These are phyloP conservation scores for Diloba caeruleocephala DNA, from an alignment of 2,888 invertebrate species.

Conservation along the genomic window DNA sequence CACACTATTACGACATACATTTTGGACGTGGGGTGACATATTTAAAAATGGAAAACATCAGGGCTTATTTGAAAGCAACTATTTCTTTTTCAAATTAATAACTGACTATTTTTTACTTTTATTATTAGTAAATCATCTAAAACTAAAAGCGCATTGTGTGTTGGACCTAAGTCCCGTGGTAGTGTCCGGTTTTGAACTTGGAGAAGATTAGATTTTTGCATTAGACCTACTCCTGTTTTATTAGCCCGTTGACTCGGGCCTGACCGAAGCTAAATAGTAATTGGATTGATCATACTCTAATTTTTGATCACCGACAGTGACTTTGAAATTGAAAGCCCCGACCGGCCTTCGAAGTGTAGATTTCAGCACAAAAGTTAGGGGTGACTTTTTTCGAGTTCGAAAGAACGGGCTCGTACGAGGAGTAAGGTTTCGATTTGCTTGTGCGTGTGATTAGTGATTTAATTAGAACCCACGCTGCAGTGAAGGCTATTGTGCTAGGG, in stretches of 20 bases:
- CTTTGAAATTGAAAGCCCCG: too few relatives aligned
- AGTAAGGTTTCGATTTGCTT: too few relatives aligned
- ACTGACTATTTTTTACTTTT: slow-evolving; percentile 17
- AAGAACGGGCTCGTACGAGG: too few relatives aligned
- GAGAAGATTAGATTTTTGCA: not conserved
- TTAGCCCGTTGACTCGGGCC: not conserved
- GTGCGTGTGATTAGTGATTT: too few relatives aligned
- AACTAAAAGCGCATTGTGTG: slow-evolving; percentile 44
- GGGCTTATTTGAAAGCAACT: slow-evolving; percentile 42
- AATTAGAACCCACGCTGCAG: too few relatives aligned
- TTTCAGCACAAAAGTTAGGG: too few relatives aligned
- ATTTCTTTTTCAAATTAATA: slow-evolving; percentile 24
- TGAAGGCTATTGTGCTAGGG: too few relatives aligned
- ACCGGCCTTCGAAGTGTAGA: too few relatives aligned
- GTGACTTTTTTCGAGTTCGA: too few relatives aligned
- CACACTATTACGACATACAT: slow-evolving; percentile 46
- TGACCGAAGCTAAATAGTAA: not conserved
- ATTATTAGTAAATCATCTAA: slow-evolving; percentile 33
- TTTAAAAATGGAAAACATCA: slow-evolving; percentile 21
- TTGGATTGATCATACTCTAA: too few relatives aligned
- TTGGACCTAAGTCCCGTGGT: slow-evolving; percentile 17
- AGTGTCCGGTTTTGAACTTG: not conserved
- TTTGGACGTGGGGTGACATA: slow-evolving; percentile 30
- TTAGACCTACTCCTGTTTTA: not conserved
- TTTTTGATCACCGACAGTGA: too few relatives aligned